phyloP scores from a whole-genome alignment of 2,113 vertebrate species.

The Phylloscopus whistleri region DNA sequence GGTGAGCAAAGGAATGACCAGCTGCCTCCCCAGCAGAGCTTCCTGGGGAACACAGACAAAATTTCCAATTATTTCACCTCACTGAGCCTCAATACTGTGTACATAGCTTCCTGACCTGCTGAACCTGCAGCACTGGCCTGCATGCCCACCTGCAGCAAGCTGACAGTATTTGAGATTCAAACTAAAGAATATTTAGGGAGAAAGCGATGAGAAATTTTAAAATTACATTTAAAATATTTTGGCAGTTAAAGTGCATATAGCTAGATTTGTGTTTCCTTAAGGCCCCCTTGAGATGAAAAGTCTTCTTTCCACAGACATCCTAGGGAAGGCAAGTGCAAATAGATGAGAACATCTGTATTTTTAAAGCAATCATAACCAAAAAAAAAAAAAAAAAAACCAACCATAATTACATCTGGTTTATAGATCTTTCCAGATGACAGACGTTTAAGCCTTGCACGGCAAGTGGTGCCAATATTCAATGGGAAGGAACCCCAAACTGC shows the following conservation, averaged over 20 bases:
- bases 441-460: not conserved
- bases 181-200: not conserved
- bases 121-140: not conserved
- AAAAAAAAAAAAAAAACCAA: not conserved
- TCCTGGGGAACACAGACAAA: not conserved
- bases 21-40: not conserved
- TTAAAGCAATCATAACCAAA: not conserved
- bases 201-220: not conserved
- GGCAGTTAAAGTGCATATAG: not conserved
- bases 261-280: not conserved
- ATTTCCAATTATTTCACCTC: not conserved
- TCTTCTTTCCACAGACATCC: not conserved
- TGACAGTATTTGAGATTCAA: not conserved
- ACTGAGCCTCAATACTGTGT: not conserved
- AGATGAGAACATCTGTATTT: not conserved
- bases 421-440: not conserved
- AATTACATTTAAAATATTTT: not conserved
- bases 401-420: not conserved
- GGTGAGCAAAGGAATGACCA: not conserved
- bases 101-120: not conserved
- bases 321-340: not conserved
- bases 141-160: not conserved
- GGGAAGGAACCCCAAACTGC: not conserved
- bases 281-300: not conserved
- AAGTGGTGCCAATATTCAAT: not conserved